Evolutionary conservation across 2,113 vertebrate species (phyloP), one percentile per base, ranked within the genome.

Genomic region (Chloropsis hardwickii): DNA sequence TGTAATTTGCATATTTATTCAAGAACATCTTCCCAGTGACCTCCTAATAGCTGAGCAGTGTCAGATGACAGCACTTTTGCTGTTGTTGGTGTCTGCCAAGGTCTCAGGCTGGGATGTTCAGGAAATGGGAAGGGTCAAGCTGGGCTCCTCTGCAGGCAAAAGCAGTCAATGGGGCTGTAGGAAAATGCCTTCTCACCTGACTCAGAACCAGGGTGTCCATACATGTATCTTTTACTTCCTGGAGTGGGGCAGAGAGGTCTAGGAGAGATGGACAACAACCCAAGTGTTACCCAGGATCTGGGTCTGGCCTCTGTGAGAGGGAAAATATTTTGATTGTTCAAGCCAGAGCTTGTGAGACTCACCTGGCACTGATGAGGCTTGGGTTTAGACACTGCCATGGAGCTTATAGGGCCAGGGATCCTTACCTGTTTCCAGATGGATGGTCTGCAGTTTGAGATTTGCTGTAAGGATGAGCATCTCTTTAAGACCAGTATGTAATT

Each of bases 1-100:
- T 91, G 44, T 58, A 39, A 94, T 91, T 94, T 87, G 62, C 89
- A 76, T 95, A 33, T 84, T 92, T 94, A 69, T 85, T 84, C 45
- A 85, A 79, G 45, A 69, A 20, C 71, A 4, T 95, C 83, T 81
- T 94, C n/a, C 73, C 70, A 44, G 81, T 80, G 78, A 91, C 91
- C 84, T 79, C 48, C 69, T 87, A 61, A 87, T 80, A 42, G 78
- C 78, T 54, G 57, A 85, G 65, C 57, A 22, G n/a, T 65, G 65
- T 81, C 86, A 72, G 65, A 29, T 69, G 54, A 44, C 37, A 50
- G 53, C 0, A 0, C 23, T 94, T 94, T 37, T 74, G 51, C 78
- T 87, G 58, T 16, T 48, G 11, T n/a, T 58, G 47, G 11, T 65
- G 45, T 65, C 47, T 88, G 67, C 44, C 70, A 64, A 37, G 45